Conservation (phyloP, 2,797 vertebrate species). For the Cynopterus sphinx region DNA sequence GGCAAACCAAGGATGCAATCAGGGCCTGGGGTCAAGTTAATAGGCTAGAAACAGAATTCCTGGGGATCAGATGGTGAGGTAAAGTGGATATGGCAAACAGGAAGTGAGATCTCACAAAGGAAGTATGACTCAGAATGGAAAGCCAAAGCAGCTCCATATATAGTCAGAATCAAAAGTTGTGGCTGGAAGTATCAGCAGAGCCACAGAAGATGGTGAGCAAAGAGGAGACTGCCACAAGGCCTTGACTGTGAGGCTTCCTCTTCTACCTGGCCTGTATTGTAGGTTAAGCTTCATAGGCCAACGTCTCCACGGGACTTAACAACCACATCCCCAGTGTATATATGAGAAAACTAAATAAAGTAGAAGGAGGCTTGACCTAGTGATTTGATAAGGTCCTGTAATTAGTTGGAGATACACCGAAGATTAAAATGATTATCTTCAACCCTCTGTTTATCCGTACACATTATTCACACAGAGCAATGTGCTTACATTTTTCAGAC, state of each 20-base stretch:
- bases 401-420: not conserved
- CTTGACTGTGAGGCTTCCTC: not conserved
- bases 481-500: not conserved
- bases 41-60: not conserved
- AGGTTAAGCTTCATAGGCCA: not conserved
- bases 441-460: not conserved
- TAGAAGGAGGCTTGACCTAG: not conserved
- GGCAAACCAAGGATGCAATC: not conserved
- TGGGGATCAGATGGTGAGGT: not conserved
- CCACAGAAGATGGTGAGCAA: not conserved
- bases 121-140: not conserved
- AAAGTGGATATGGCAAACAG: not conserved
- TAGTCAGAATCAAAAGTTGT: not conserved
- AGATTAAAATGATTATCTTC: conserved; percentile 4
- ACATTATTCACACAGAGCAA: not conserved
- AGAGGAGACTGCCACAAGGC: not conserved
- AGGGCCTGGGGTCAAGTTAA: not conserved
- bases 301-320: not conserved
- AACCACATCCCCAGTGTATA: too few relatives aligned
- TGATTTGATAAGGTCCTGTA: not conserved
- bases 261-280: not conserved
- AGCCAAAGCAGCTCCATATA: not conserved
- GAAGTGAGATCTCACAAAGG: not conserved
- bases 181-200: not conserved
- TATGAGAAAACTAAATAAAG: not conserved